Evolutionary conservation across 2,888 invertebrate species (phyloP).

Genomic region (Agrochola litura): DNA sequence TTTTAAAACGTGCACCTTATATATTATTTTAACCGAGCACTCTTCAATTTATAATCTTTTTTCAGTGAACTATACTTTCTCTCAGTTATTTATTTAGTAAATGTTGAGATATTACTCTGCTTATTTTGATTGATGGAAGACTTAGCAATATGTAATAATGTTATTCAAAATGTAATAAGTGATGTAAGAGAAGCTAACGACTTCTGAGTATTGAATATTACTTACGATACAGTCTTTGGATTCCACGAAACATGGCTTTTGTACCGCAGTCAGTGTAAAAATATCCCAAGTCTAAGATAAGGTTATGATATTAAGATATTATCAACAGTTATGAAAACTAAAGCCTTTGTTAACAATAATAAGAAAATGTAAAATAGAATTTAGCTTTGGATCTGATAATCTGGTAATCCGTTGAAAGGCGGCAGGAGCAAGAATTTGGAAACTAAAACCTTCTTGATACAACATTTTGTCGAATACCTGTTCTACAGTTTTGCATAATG

Average conservation of each 20-base stretch:
- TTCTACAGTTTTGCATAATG: slow-evolving; percentile 18
- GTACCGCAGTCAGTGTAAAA: background rate
- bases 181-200: background rate
- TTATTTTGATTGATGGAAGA: slow-evolving; percentile 1
- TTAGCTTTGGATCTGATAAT: slow-evolving; percentile 36
- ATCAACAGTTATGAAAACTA: slow-evolving; percentile 27
- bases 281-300: slow-evolving; percentile 21
- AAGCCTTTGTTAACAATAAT: slow-evolving; percentile 40
- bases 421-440: slow-evolving; percentile 20
- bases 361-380: slow-evolving; percentile 46
- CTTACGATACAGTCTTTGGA: background rate
- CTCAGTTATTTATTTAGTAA: background rate
- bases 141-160: background rate
- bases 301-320: slow-evolving; percentile 16
- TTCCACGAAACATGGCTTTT: slow-evolving; percentile 14
- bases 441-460: slow-evolving; percentile 33
- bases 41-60: background rate
- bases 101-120: background rate
- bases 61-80: background rate
- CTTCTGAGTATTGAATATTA: slow-evolving; percentile 14
- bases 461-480: slow-evolving; percentile 22
- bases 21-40: background rate
- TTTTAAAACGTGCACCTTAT: background rate
- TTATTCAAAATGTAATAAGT: background rate
- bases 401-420: slow-evolving; percentile 28